Conservation (phyloP, 2,797 vertebrate genomes). For the Rhyacichthys aspro region DNA sequence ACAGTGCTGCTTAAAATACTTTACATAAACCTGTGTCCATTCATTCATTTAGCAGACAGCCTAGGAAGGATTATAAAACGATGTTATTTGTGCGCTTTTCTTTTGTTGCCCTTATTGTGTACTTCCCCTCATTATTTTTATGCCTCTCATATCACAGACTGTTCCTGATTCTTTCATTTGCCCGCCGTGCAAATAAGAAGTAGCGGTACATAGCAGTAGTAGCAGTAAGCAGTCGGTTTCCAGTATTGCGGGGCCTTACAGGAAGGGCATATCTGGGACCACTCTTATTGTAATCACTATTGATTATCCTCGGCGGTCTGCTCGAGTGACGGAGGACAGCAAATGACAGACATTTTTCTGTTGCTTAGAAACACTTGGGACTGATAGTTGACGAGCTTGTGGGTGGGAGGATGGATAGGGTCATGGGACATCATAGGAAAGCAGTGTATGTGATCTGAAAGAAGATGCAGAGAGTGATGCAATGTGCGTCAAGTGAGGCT, state of each 20-base stretch:
- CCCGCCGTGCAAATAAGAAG: too few species aligned
- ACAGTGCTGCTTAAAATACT: constrained; percentile 2
- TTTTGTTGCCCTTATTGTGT: constrained; percentile 10
- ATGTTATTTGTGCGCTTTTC: background rate
- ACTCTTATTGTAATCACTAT: constrained; percentile 76
- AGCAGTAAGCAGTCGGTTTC: constrained; percentile 46
- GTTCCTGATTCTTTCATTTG: constrained; percentile 19
- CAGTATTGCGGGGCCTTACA: constrained; percentile 71
- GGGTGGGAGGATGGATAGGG: background rate
- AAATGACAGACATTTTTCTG: constrained; percentile 53
- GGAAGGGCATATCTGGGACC: constrained; percentile 75
- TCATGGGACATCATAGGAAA: constrained; percentile 4
- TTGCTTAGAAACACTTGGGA: constrained; percentile 60
- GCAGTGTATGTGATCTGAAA: background rate
- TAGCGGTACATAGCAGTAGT: constrained; percentile 16
- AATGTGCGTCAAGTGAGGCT: constrained; percentile 10
- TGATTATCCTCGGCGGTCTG: constrained; percentile 65
- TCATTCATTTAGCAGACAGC: too few species aligned
- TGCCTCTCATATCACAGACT: constrained; percentile 17
- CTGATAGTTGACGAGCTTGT: constrained; percentile 15
- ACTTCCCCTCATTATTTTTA: constrained; percentile 11
- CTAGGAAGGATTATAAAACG: background rate
- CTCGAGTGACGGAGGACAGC: constrained; percentile 27
- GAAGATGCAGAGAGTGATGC: background rate
- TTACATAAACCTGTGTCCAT: background rate